Evolutionary conservation across 2,888 invertebrate species (phyloP).

Genomic region (Reticulitermes lucifugus): DNA sequence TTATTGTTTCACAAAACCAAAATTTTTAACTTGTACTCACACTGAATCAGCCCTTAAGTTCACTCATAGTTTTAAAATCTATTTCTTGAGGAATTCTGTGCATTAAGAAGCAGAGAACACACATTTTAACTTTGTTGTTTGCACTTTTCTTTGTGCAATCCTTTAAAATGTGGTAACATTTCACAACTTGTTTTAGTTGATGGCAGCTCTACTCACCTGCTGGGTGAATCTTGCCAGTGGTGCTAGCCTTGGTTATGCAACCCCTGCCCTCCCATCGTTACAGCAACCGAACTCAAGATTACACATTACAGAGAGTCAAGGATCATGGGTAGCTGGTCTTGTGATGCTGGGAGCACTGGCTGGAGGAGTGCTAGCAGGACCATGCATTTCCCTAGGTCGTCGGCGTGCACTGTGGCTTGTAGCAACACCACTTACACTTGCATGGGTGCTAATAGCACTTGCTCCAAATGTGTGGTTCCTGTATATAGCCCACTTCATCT

Average conservation of each 20-base stretch:
- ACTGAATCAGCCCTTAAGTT: too few species aligned
- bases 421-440: constrained; percentile 45
- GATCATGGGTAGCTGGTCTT: constrained; percentile 53
- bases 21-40: too few species aligned
- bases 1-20: too few species aligned
- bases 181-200: constrained; percentile 44
- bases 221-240: constrained; percentile 53
- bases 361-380: constrained; percentile 51
- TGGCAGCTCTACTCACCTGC: constrained; percentile 50
- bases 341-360: constrained; percentile 53
- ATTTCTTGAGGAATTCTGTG: too few species aligned
- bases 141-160: too few species aligned
- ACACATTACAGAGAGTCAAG: constrained; percentile 47
- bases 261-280: constrained; percentile 52
- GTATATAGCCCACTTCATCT: constrained; percentile 47
- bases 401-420: constrained; percentile 50
- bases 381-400: constrained; percentile 52
- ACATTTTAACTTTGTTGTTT: too few species aligned
- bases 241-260: constrained; percentile 52
- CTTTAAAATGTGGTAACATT: background rate
- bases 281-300: constrained; percentile 42
- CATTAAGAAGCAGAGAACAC: too few species aligned
- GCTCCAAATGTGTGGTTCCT: constrained; percentile 49
- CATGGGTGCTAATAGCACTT: constrained; percentile 49
- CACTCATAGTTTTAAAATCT: too few species aligned